Conservation (phyloP, 2,797 vertebrate genomes). For the Halcyon smyrnensis region DNA sequence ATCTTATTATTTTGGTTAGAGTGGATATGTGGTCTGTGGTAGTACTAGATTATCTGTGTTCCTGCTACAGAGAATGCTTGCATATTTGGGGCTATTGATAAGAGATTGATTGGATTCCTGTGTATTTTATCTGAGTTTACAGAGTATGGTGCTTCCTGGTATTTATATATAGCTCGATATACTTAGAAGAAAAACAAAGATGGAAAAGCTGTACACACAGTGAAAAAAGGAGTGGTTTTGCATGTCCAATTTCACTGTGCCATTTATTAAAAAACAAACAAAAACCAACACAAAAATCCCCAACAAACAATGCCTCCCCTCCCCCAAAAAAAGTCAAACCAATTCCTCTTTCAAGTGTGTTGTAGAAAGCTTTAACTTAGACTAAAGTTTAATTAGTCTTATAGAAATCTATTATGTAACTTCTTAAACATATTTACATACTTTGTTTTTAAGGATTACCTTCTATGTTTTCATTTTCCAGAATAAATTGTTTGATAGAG, state of each 20-base stretch:
- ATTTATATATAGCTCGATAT: neutral
- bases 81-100: neutral
- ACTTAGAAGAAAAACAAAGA: accelerated
- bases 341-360: neutral
- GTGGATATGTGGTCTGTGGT: neutral
- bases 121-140: neutral
- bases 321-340: neutral
- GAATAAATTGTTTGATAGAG: neutral
- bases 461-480: neutral
- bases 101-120: neutral
- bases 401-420: neutral
- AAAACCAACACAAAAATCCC: neutral
- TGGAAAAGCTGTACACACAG: neutral
- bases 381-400: neutral
- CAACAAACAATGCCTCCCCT: too few species aligned
- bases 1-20: neutral
- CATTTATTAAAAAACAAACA: neutral
- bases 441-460: neutral
- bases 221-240: neutral
- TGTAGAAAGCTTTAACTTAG: neutral
- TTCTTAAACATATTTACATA: neutral
- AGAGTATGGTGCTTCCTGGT: neutral
- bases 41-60: neutral
- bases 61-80: neutral
- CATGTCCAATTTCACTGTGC: neutral